Percentiles rank a stretch among this genome's conserved stretches.
These are phyloP conservation scores for Chalcis sispes DNA, from an alignment of 2,888 invertebrate species.

Conservation along the genomic window DNA sequence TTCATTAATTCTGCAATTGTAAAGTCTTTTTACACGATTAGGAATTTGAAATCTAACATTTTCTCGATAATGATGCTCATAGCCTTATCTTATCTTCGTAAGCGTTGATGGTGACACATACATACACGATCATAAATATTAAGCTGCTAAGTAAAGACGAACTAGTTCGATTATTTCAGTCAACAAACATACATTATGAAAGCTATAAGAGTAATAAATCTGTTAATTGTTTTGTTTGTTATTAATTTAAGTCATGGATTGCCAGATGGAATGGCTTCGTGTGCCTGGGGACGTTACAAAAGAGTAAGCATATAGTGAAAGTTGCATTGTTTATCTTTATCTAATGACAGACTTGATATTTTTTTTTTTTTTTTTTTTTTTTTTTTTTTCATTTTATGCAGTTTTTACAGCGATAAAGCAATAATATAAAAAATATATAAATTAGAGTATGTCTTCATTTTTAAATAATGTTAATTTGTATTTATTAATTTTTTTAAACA, in stretches of 20 bases:
- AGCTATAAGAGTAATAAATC: neutral
- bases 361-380: too few species aligned
- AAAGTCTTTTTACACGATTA: too few species aligned
- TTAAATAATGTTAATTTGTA: too few species aligned
- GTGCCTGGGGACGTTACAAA: conserved; percentile 21
- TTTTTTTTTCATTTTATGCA: too few species aligned
- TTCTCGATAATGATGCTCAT: neutral
- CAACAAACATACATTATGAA: neutral
- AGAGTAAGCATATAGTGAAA: neutral
- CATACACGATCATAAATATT: neutral
- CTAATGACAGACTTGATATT: too few species aligned
- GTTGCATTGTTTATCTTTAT: too few species aligned
- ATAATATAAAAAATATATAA: too few species aligned
- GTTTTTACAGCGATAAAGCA: too few species aligned
- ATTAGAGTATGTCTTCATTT: too few species aligned
- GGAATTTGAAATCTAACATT: too few species aligned
- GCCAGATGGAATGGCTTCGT: conserved; percentile 15
- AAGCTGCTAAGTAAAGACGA: neutral
- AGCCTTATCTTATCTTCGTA: neutral
- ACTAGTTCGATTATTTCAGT: conserved; percentile 1
- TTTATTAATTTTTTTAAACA: too few species aligned
- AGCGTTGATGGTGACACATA: neutral
- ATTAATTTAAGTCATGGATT: conserved; percentile 5
- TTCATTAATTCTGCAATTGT: too few species aligned
- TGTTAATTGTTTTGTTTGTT: conserved; percentile 12